Evolutionary conservation across 2,113 vertebrate species (phyloP), one percentile per base, ranked within the genome.

Genomic region (Melanerpes formicivorus): DNA sequence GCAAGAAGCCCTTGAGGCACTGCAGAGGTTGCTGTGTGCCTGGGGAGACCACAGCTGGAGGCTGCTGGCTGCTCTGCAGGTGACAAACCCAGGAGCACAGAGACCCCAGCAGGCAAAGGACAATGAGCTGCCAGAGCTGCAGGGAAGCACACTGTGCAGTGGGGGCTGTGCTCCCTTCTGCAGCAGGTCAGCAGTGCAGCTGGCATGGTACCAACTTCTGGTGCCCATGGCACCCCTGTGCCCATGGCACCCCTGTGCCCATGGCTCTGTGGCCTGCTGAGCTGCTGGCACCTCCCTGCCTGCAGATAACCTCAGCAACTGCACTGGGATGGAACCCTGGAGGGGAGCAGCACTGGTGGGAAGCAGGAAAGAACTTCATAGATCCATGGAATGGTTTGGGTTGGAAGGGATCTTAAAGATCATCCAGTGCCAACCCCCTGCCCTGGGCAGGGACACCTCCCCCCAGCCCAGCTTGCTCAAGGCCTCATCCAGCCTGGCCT

Each of bases 81-180:
- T 26, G 50, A 78, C 64, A 76, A 42, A 64, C 8, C 34, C 52
- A 25, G 34, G 32, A 95, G 67, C 34, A 60, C 67, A 56, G 22
- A 58, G 73, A 8, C 10, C 18, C 42, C 67, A 29, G 18, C 44
- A 40, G 40, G 55, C 3, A 2, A 2, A 0, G 0, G 0, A 42
- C 6, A 8, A 5, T 52, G 23, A 23, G 8, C 67, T 16, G 44
- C 54, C 34, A 9, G 82, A 55, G 23, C 72, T 34, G 29, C 19
- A 58, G 15, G 37, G 58, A 40, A 40, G 25, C 26, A n/a, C 21
- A 3, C 0, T 22, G 64, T 23, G 46, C 55, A 5, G 26, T 7
- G n/a, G 37, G 89, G 52, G n/a, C 59, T 32, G n/a, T 13, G 0
- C 37, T n/a, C n/a, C 14, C 54, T 46, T 37, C 19, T 8, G 37